Base-by-base conservation (phyloP, 2,888 invertebrate species). In the Stictocephala bisonia region DNA sequence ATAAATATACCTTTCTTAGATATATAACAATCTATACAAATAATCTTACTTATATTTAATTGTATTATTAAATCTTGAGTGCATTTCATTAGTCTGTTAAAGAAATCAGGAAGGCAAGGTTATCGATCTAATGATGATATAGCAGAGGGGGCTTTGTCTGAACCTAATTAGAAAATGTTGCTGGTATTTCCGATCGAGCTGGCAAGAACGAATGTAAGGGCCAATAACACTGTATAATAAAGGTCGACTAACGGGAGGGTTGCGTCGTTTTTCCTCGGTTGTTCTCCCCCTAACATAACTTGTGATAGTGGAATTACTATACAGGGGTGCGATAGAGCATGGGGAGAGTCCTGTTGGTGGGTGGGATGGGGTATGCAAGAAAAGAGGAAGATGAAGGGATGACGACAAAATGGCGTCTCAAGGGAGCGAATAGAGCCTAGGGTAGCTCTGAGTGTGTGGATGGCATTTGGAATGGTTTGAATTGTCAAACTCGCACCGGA, bases 371-470 rank as follows among this genome's bases (percentile, higher is more conserved):
- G 51, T 40, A 64, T 64, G 60, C 64, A 71, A 64, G 71, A 71
- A 64, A 64, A 68, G 71, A 60, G 70, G 69, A 75, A 74, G 75
- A 73, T 68, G 75, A 72, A 77, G 78, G 56, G 68, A 70, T 53
- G 70, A 78, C 78, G 79, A 80, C 79, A 80, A 80, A 79, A 80
- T 79, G 80, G 81, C 80, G 78, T 79, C 80, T 77, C 80, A 9
- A 20, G 80, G 80, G 80, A 80, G 24, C 48, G 48, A 71, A 70
- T 51, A 26, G 64, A 64, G 64, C 64, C 64, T 56, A 53, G 72
- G 67, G 69, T 69, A 48, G 71, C 50, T 44, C 31, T 50, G 71
- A 67, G 73, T 70, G 75, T 73, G 75, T 64, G 74, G 72, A 64
- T 66, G 60, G 68, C 64, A 71, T 71, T 71, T 71, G 48, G 71